Evolutionary conservation across 2,888 invertebrate genomes (phyloP).

Genomic region (Aporophyla nigra): DNA sequence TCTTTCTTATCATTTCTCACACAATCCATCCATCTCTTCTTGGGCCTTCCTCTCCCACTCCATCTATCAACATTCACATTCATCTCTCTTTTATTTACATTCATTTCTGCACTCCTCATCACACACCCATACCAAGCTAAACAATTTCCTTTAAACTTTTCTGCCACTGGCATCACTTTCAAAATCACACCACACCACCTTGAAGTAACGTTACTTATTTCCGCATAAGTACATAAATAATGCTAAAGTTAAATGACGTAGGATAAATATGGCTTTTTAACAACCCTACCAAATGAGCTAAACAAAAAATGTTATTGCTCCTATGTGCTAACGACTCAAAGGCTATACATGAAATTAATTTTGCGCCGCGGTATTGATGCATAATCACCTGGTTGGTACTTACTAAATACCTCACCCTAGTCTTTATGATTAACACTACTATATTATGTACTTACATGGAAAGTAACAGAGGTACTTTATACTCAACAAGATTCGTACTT

Average conservation of each 20-base stretch:
- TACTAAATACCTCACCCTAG: slow-evolving; percentile 37
- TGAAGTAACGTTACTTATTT: not conserved
- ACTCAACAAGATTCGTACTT: slow-evolving; percentile 4
- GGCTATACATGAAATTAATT: slow-evolving; percentile 35
- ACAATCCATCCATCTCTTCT: no score
- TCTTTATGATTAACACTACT: not conserved
- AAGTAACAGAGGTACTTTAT: not conserved
- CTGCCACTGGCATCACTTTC: no score
- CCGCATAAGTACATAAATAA: not conserved
- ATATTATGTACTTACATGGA: not conserved
- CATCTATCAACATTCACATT: no score
- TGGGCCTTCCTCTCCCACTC: no score
- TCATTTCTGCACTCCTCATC: no score
- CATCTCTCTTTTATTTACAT: no score
- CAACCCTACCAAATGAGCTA: slow-evolving; percentile 37
- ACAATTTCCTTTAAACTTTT: no score
- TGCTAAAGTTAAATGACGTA: not conserved
- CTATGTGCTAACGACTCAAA: slow-evolving; percentile 45
- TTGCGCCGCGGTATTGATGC: slow-evolving; percentile 15
- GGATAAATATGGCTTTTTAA: not conserved
- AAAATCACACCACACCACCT: not conserved
- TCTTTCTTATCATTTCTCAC: no score
- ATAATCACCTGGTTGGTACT: slow-evolving; percentile 38
- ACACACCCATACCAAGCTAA: no score
- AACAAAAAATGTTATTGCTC: slow-evolving; percentile 49